Conservation (phyloP, 1,140 invertebrate genomes). For the Euwallacea similis region DNA sequence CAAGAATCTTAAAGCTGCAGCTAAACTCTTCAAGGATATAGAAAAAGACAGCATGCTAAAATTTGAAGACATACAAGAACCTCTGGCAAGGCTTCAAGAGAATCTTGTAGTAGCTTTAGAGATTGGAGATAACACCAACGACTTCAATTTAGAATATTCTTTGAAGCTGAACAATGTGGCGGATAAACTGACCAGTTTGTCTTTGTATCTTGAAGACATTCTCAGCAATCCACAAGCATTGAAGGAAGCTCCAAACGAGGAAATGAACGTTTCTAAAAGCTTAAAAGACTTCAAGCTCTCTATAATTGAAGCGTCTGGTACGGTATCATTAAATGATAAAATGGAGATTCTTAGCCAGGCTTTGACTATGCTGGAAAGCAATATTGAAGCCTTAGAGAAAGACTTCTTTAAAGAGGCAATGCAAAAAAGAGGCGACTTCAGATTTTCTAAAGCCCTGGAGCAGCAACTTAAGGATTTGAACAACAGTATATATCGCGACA, state of each 20-base stretch:
- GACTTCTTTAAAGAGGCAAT: slow-evolving; percentile 16
- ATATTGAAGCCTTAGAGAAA: slow-evolving; percentile 9
- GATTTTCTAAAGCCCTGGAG: slow-evolving; percentile 25
- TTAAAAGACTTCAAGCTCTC: slow-evolving; percentile 21
- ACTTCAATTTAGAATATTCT: slow-evolving; percentile 35
- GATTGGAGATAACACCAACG: slow-evolving; percentile 35
- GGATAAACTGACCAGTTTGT: slow-evolving; percentile 32
- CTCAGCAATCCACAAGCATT: slow-evolving; percentile 14
- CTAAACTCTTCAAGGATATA: slow-evolving; percentile 18
- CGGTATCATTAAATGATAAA: slow-evolving; percentile 38
- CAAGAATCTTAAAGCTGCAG: slow-evolving; percentile 1
- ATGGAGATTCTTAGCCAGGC: slow-evolving; percentile 41
- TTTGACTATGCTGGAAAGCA: slow-evolving; percentile 10
- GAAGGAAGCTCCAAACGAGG: slow-evolving; percentile 13
- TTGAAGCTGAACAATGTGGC: slow-evolving; percentile 27
- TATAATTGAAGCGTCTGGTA: slow-evolving; percentile 7
- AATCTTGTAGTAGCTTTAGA: slow-evolving; percentile 30
- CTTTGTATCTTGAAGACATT: slow-evolving; percentile 31
- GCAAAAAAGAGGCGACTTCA: slow-evolving; percentile 33
- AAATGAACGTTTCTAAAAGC: slow-evolving; percentile 21
- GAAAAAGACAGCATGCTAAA: slow-evolving; percentile 21
- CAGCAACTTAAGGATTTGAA: slow-evolving; percentile 8
- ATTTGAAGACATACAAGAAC: slow-evolving; percentile 18
- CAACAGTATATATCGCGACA: slow-evolving; percentile 24
- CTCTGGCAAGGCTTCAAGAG: slow-evolving; percentile 26